phyloP scores from a whole-genome alignment of 2,888 invertebrate species.

The Tholera decimalis region DNA sequence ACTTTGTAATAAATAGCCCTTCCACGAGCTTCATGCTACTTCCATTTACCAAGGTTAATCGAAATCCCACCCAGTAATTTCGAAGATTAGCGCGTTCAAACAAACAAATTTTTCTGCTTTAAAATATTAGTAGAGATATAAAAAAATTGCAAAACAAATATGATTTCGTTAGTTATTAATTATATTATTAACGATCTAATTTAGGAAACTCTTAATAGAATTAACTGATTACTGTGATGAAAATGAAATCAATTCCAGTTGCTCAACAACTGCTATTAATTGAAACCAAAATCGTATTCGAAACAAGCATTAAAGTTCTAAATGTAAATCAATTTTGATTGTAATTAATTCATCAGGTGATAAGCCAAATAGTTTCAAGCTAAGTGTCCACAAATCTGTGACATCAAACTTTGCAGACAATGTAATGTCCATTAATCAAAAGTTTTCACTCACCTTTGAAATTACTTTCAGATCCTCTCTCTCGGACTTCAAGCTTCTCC shows the following conservation, averaged over 20 bases:
- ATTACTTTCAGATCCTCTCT: conserved; percentile 27
- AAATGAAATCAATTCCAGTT: background rate
- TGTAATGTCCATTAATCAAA: conserved; percentile 13
- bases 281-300: conserved; percentile 22
- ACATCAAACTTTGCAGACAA: conserved; percentile 36
- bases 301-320: conserved; percentile 25
- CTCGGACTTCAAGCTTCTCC: conserved; percentile 21
- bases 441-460: conserved; percentile 48
- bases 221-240: too few relatives aligned
- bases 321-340: conserved; percentile 10
- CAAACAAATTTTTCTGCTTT: too few relatives aligned
- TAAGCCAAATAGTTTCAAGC: conserved; percentile 15
- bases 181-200: too few relatives aligned
- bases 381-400: background rate
- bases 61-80: too few relatives aligned
- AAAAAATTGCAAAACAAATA: too few relatives aligned
- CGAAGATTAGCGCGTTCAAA: too few relatives aligned
- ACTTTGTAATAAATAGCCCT: too few relatives aligned
- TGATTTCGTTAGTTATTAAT: too few relatives aligned
- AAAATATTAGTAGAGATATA: too few relatives aligned
- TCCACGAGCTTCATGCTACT: too few relatives aligned
- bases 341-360: conserved; percentile 21
- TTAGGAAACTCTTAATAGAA: too few relatives aligned
- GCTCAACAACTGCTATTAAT: conserved; percentile 5
- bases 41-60: too few relatives aligned